These are phyloP conservation scores for Podocnemis expansa DNA, from an alignment of 2,113 vertebrate genomes.

Conservation along the genomic window DNA sequence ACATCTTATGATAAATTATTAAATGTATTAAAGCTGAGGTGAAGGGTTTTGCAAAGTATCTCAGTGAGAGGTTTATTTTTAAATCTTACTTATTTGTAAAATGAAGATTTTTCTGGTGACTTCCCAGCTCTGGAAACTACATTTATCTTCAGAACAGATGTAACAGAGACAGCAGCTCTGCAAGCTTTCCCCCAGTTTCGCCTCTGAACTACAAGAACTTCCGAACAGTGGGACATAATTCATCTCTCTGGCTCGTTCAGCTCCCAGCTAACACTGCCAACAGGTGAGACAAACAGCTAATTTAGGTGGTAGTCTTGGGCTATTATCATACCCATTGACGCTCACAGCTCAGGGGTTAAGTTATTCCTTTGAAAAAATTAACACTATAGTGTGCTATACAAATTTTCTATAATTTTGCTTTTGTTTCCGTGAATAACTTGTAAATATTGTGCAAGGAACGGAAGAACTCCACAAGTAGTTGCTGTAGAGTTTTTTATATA, in stretches of 20 bases:
- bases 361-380: neutral
- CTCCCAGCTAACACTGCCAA: neutral
- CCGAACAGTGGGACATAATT: neutral
- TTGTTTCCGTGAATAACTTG: neutral
- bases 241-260: neutral
- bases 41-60: neutral
- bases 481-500: neutral
- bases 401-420: neutral
- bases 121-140: fast-evolving
- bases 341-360: neutral
- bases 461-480: neutral
- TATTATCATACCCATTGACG: neutral
- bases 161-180: neutral
- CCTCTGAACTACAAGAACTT: neutral
- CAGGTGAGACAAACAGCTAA: neutral
- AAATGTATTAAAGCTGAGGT: neutral
- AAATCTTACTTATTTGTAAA: neutral
- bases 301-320: neutral
- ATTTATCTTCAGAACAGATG: neutral
- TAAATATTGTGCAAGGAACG: neutral
- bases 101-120: neutral
- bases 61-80: neutral
- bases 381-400: neutral
- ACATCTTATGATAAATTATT: neutral
- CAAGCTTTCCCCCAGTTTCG: neutral